These are phyloP conservation scores for Furnarius figulus DNA, from an alignment of 2,113 vertebrate genomes.

Conservation along the genomic window DNA sequence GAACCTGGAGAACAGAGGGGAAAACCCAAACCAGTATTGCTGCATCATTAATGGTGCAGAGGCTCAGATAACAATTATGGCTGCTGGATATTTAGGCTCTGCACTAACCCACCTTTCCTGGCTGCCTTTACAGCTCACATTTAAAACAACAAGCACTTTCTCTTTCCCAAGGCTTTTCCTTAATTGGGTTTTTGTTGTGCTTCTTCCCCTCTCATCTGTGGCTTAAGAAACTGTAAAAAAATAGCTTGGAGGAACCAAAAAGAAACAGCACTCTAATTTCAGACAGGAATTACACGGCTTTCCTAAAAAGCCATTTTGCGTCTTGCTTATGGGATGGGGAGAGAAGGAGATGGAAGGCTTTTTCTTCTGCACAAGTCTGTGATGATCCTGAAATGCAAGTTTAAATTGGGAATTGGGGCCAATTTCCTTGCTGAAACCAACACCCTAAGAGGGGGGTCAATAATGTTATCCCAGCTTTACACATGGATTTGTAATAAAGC, in stretches of 20 bases:
- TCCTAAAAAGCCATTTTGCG: background rate
- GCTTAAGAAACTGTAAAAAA: slow-evolving; percentile 9
- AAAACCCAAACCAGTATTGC: slow-evolving; percentile 55
- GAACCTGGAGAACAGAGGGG: slow-evolving; percentile 17
- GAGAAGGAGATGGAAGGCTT: background rate
- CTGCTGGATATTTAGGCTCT: slow-evolving; percentile 14
- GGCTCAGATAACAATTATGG: slow-evolving; percentile 22
- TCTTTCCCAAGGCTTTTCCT: slow-evolving; percentile 44
- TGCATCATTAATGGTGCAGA: background rate
- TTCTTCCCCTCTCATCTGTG: background rate
- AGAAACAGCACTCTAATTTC: background rate
- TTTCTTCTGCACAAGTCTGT: background rate
- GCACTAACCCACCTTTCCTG: slow-evolving; percentile 2
- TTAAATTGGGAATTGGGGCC: background rate
- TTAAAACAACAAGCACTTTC: slow-evolving; percentile 40
- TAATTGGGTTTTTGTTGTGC: slow-evolving; percentile 17
- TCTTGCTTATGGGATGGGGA: background rate
- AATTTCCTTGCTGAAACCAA: background rate
- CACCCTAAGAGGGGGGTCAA: background rate
- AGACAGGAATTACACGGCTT: background rate
- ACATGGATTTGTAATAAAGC: background rate
- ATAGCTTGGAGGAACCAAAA: slow-evolving; percentile 7
- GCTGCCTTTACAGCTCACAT: background rate
- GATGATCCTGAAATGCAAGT: background rate
- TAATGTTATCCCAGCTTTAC: background rate